Evolutionary conservation across 2,797 vertebrate species (phyloP).

Genomic region (Geotrypetes seraphini): DNA sequence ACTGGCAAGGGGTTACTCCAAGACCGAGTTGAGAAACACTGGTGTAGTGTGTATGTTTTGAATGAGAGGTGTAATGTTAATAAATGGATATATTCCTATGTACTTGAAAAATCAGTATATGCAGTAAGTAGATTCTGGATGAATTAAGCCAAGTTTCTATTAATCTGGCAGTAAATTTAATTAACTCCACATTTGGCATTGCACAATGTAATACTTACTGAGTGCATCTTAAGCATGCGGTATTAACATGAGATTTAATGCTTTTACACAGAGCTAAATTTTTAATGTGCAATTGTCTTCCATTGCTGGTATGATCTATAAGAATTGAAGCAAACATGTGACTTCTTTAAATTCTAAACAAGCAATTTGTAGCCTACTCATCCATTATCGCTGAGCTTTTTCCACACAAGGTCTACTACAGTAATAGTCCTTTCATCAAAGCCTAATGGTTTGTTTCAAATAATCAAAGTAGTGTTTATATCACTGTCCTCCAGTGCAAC

Average conservation of each 20-base stretch:
- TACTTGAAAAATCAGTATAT: no score
- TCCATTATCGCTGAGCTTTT: constrained; percentile 44
- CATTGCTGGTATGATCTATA: constrained; percentile 19
- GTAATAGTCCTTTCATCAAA: constrained; percentile 57
- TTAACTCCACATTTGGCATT: no score
- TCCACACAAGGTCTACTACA: constrained; percentile 35
- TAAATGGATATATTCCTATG: no score
- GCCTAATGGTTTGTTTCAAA: constrained; percentile 64
- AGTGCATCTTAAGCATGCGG: no score
- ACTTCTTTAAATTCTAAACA: constrained; percentile 49
- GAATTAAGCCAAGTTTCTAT: no score
- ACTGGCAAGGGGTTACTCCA: no score
- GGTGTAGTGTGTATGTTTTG: no score
- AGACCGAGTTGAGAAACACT: no score
- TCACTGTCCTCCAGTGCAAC: constrained; percentile 57
- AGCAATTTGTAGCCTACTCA: constrained; percentile 44
- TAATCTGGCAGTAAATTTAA: no score
- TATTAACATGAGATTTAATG: background rate
- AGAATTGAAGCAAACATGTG: constrained; percentile 40
- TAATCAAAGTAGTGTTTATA: constrained; percentile 61
- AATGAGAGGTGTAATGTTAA: no score
- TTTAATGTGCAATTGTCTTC: constrained; percentile 19
- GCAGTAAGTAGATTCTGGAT: no score
- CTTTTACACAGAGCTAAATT: background rate
- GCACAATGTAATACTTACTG: no score